Conservation (phyloP, 2,888 invertebrate species). For the Melipona beecheii region DNA sequence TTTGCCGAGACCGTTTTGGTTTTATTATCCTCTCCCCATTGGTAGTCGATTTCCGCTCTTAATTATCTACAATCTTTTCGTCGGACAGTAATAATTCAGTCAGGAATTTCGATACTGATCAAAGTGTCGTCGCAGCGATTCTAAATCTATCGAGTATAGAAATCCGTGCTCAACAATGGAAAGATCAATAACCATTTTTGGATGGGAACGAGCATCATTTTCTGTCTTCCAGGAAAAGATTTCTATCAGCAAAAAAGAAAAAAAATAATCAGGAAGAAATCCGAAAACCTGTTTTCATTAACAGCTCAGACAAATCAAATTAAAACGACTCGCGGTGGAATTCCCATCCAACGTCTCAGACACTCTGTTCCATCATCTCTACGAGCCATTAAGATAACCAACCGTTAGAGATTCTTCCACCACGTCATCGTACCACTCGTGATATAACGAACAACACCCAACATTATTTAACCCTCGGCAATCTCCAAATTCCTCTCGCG, state of each 20-base stretch:
- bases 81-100: no score
- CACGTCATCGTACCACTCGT: background rate
- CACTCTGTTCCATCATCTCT: background rate
- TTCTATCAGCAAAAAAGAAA: background rate
- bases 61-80: background rate
- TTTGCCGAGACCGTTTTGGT: no score
- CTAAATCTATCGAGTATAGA: background rate
- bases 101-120: background rate
- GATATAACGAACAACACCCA: background rate
- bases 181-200: no score
- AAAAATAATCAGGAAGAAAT: background rate
- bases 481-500: constrained; percentile 30
- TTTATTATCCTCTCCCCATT: background rate
- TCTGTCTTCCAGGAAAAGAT: background rate
- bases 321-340: background rate
- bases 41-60: no score
- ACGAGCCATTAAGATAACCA: background rate
- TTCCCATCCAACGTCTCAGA: background rate
- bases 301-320: background rate
- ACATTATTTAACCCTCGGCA: constrained; percentile 30
- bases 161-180: background rate
- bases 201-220: no score
- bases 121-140: background rate
- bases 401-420: background rate
- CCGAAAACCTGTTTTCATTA: background rate